Evolutionary conservation across 2,113 vertebrate genomes (phyloP), one percentile per base, ranked within the genome.

Genomic region (Paralichthys olivaceus): DNA sequence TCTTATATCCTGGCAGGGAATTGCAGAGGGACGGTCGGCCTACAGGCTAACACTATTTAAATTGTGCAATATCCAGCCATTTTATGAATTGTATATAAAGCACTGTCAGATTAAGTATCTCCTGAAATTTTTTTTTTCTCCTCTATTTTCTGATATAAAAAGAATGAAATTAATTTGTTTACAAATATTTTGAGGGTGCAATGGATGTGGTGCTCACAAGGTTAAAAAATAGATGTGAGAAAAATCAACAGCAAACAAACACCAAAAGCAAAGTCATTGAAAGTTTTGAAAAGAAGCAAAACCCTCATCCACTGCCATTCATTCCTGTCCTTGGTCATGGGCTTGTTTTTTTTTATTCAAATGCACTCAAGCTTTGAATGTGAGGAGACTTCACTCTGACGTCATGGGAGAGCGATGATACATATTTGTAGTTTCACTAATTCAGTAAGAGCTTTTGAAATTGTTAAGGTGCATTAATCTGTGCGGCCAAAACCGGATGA

Each of bases 1-100:
- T 62, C 19, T 70, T 61, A 13, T 54, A 37, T 80, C 32, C 45
- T 79, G 49, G 47, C 58, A 85, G 72, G 26, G 32, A 57, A 72
- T 76, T 11, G 11, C 37, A 12, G 37, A 40, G 37, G 37, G 37
- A 11, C 11, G 37, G 11, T 13, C 12, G 12, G 37, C 12, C 12
- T 9, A 40, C 32, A n/a, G n/a, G n/a, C n/a, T n/a, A n/a, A n/a
- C 8, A 34, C 32, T 34, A 8, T 8, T 8, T 34, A 34, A 34
- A 34, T 34, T 34, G 7, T 34, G 32, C 32, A 40, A 40, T 40
- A 40, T 40, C 37, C 37, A 13, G 12, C 11, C 37, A 40, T 40
- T 40, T 40, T 40, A 40, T 40, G 37, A 40, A 40, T 13, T 40
- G 12, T 3, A 40, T 40, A 40, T 40, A 40, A 13, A 40, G 28